Evolutionary conservation across 2,113 vertebrate genomes (phyloP).

Genomic region (Cercocebus atys): DNA sequence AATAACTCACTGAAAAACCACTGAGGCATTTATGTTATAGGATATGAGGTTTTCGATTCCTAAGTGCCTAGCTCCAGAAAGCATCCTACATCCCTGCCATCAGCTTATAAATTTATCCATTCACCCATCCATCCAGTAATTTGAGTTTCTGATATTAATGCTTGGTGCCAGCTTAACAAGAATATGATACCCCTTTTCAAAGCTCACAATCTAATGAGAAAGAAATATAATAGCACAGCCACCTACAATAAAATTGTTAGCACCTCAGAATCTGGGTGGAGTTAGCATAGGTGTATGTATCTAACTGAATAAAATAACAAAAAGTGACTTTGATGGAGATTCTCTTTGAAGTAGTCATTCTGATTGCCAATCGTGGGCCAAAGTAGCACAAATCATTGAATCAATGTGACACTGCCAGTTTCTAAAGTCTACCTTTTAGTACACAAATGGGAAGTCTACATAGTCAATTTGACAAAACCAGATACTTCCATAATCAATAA

Average conservation of each 20-base stretch:
- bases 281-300: background rate
- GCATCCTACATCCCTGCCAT: background rate
- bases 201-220: background rate
- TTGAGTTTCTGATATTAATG: background rate
- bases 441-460: background rate
- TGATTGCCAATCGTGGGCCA: background rate
- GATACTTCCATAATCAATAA: constrained; percentile 4
- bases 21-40: background rate
- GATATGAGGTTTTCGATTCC: background rate
- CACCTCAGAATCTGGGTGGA: background rate
- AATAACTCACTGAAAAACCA: background rate
- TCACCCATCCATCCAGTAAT: background rate
- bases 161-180: background rate
- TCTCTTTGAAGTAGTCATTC: background rate
- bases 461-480: background rate
- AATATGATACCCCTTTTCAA: background rate
- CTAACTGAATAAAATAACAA: background rate
- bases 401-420: background rate
- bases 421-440: constrained; percentile 17
- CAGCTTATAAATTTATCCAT: background rate
- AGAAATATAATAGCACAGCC: background rate
- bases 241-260: background rate
- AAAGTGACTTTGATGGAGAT: background rate
- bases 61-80: background rate
- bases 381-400: constrained; percentile 43